Conservation (phyloP, 2,113 vertebrate species). For the Gnathonemus longibarbis region DNA sequence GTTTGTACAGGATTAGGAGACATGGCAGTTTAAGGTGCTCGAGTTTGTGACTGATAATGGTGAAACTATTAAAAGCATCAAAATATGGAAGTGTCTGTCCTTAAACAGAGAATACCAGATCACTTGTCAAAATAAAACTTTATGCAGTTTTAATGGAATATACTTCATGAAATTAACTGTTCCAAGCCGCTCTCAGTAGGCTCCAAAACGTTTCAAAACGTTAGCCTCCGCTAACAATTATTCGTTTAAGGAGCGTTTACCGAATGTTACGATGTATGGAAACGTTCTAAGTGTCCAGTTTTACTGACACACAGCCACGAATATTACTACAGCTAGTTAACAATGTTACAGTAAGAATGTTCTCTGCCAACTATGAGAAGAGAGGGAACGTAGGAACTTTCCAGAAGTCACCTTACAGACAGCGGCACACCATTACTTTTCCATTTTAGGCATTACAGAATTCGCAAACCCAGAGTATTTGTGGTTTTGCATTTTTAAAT, state of each 20-base stretch:
- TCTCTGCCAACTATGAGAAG: not conserved
- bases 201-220: not conserved
- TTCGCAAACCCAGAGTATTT: not conserved
- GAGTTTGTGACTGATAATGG: not conserved
- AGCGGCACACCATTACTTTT: not conserved
- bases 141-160: not conserved
- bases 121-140: not conserved
- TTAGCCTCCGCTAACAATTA: not conserved
- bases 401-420: not conserved
- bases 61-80: not conserved
- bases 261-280: not conserved
- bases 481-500: not conserved
- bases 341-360: too few relatives aligned
- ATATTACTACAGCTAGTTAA: not conserved
- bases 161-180: not conserved
- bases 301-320: not conserved
- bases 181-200: not conserved
- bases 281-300: not conserved
- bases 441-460: not conserved
- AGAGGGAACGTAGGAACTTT: not conserved
- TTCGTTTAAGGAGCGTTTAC: not conserved
- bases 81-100: not conserved
- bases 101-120: not conserved
- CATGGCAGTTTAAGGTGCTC: not conserved
- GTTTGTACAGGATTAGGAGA: not conserved